Evolutionary conservation across 2,888 invertebrate genomes (phyloP), one percentile per base, ranked within the genome.

Genomic region (Acrobasis suavella): DNA sequence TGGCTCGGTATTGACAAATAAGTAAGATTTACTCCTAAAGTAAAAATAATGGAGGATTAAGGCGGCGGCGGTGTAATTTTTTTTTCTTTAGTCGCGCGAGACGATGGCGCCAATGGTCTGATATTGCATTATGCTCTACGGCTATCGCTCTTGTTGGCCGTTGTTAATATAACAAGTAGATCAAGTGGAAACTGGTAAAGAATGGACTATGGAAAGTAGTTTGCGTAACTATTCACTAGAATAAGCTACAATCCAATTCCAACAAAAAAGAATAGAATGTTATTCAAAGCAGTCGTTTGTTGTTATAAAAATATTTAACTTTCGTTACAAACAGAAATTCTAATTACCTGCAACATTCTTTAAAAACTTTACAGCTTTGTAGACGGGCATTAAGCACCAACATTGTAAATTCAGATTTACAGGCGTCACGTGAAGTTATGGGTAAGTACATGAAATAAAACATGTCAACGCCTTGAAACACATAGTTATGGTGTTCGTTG

Each of bases 1-100:
- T 92, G 91, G 91, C 85, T 82, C 85, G 66, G 86, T 92, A 92
- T 92, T 91, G 92, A 92, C 92, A 92, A 92, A 92, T 92, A 92
- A 90, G 86, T 86, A 86, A 87, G 89, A 88, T 90, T 89, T 88
- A 86, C 89, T 86, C 81, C 77, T 81, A 82, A 83, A 85, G 86
- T 73, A 86, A 88, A 86, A 90, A 84, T 87, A 86, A 91, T 87
- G 84, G 82, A 78, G 90, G 92, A 92, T 92, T 92, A 92, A 85
- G 81, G 80, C 73, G 83, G 80, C 73, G 83, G 82, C 72, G 75
- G 68, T 72, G 74, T 71, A 72, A 68, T 76, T 83, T 87, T 86
- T 82, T 87, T 81, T 68, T 69, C 69, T 64, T 67, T 68, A 72
- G 76, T 79, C 77, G 81, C 77, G 77, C 63, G 75, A 77, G 75